These are phyloP conservation scores for Dasyurus viverrinus DNA, from an alignment of 2,113 vertebrate species.

Conservation along the genomic window DNA sequence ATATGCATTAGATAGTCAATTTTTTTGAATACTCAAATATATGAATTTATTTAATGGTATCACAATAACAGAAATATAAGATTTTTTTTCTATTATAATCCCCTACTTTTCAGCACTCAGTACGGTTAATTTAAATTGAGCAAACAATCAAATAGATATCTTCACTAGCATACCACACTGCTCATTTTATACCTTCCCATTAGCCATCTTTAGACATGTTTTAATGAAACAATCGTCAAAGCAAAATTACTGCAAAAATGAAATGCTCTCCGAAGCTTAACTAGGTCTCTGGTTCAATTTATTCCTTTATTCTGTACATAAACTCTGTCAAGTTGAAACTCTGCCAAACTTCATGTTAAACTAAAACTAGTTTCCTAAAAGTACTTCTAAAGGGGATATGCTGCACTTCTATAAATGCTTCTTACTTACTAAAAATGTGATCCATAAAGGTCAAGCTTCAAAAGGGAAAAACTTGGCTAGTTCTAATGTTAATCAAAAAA, in stretches of 20 bases:
- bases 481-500: slow-evolving; percentile 52
- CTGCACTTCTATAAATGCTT: not conserved
- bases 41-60: not conserved
- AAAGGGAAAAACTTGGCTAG: slow-evolving; percentile 23
- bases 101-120: not conserved
- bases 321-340: slow-evolving; percentile 20
- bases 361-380: slow-evolving; percentile 49
- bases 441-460: not conserved
- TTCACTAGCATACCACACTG: not conserved
- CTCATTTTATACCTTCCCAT: not conserved
- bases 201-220: not conserved
- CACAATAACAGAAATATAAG: not conserved
- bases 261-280: slow-evolving; percentile 27
- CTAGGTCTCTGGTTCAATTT: slow-evolving; percentile 1
- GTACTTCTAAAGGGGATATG: slow-evolving; percentile 9
- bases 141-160: not conserved
- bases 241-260: slow-evolving; percentile 28
- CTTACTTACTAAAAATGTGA: slow-evolving; percentile 15
- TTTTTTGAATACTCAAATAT: not conserved
- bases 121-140: not conserved
- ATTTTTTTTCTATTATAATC: not conserved
- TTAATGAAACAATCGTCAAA: slow-evolving; percentile 34
- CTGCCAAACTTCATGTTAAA: not conserved
- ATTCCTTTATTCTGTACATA: slow-evolving; percentile 28
- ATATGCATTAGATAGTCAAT: not conserved